Conservation (phyloP, 2,113 vertebrate genomes). For the Hypocryptadius cinnamomeus region DNA sequence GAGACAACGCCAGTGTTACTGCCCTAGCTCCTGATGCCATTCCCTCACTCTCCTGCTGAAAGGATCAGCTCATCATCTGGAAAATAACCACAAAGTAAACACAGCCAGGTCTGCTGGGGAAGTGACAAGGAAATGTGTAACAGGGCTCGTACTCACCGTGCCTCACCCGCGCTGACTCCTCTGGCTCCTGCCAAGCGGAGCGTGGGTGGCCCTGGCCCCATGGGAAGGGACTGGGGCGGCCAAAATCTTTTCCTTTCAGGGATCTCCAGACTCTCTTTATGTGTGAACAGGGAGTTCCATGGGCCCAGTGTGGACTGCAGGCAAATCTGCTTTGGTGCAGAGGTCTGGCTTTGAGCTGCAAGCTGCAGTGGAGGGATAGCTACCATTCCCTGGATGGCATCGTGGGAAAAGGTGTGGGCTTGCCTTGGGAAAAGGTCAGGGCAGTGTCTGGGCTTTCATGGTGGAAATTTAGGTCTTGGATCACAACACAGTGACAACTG, state of each 20-base stretch:
- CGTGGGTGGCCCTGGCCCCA: not conserved
- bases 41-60: not conserved
- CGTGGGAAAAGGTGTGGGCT: fast-evolving
- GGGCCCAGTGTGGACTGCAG: fast-evolving
- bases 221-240: fast-evolving
- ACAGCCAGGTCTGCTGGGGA: not conserved
- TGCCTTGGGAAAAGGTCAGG: not conserved
- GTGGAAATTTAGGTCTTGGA: not conserved
- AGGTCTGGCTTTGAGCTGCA: not conserved
- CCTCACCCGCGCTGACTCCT: not conserved
- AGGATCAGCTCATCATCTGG: not conserved
- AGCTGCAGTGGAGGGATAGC: not conserved
- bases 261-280: not conserved
- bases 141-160: fast-evolving
- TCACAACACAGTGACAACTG: not conserved
- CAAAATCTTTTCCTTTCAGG: not conserved
- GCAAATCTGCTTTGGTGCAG: not conserved
- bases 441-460: not conserved
- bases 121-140: not conserved
- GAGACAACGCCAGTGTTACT: fast-evolving
- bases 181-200: not conserved
- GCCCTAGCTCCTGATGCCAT: not conserved
- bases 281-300: not conserved
- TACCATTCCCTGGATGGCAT: fast-evolving
- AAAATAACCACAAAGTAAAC: not conserved